These are phyloP conservation scores for Spisula solida DNA, from an alignment of 2,888 invertebrate genomes.

Conservation along the genomic window DNA sequence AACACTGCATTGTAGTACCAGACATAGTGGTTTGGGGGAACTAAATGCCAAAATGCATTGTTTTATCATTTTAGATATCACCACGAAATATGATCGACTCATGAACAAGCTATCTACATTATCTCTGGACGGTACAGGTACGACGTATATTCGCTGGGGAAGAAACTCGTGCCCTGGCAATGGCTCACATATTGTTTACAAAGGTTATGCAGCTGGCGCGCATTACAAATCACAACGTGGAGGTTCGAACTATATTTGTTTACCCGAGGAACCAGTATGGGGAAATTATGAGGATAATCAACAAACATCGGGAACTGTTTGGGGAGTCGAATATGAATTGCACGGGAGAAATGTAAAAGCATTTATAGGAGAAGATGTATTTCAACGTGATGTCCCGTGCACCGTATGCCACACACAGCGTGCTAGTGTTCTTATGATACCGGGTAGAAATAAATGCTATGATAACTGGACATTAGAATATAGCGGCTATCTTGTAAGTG, in stretches of 20 bases:
- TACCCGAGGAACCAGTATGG: conserved; percentile 38
- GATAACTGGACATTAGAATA: conserved; percentile 38
- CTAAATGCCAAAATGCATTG: too few species aligned
- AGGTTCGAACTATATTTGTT: conserved; percentile 30
- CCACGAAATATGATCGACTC: neutral
- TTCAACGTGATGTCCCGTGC: conserved; percentile 31
- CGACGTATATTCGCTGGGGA: conserved; percentile 41
- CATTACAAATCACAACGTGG: conserved; percentile 16
- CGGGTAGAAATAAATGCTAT: conserved; percentile 32
- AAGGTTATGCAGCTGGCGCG: conserved; percentile 28
- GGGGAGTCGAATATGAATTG: conserved; percentile 35
- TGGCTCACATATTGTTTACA: conserved; percentile 35
- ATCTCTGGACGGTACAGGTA: neutral
- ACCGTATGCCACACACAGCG: conserved; percentile 33
- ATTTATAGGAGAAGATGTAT: conserved; percentile 23
- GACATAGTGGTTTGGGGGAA: too few species aligned
- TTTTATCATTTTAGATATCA: neutral
- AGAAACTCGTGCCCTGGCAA: conserved; percentile 29
- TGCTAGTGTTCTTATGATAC: conserved; percentile 32
- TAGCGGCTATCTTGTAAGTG: conserved; percentile 23
- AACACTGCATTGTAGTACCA: too few species aligned
- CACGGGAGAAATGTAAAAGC: neutral
- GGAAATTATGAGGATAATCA: conserved; percentile 23
- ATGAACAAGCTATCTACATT: neutral
- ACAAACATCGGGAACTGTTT: neutral